Evolutionary conservation across 2,888 invertebrate species (phyloP).

Genomic region (Cephonodes hylas): DNA sequence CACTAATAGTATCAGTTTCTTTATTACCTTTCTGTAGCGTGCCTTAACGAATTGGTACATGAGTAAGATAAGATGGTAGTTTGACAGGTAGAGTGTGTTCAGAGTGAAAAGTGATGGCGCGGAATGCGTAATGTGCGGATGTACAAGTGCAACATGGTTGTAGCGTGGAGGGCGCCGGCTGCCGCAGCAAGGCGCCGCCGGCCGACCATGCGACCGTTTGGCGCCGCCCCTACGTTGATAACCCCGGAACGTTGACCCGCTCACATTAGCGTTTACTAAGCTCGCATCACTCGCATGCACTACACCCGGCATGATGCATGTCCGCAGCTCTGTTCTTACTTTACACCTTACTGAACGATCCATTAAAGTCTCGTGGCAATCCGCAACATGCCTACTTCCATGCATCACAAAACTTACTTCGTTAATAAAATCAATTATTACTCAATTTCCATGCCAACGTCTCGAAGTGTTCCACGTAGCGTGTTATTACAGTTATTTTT

Average conservation of each 20-base stretch:
- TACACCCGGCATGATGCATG: conserved; percentile 37
- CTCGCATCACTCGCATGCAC: conserved; percentile 50
- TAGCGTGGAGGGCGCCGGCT: conserved; percentile 24
- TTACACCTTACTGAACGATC: not conserved
- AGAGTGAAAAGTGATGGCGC: not conserved
- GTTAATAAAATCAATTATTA: not conserved
- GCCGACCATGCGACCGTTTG: conserved; percentile 65
- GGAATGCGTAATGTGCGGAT: not conserved
- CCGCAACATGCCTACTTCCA: not conserved
- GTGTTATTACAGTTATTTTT: not conserved
- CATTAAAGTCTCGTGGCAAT: not conserved
- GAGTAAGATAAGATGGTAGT: too few species aligned
- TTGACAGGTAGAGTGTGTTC: not conserved
- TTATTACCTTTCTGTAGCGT: too few species aligned
- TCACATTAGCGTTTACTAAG: conserved; percentile 72
- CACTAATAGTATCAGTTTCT: too few species aligned
- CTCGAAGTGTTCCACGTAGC: not conserved
- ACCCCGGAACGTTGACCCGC: conserved; percentile 76
- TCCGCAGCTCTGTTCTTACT: not conserved
- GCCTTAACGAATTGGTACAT: too few species aligned
- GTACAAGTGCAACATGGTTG: not conserved
- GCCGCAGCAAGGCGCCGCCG: conserved; percentile 25
- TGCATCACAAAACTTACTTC: not conserved
- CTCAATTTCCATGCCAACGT: not conserved
- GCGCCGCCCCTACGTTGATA: conserved; percentile 72